phyloP scores from a whole-genome alignment of 2,797 vertebrate genomes.

The Hipposideros larvatus region DNA sequence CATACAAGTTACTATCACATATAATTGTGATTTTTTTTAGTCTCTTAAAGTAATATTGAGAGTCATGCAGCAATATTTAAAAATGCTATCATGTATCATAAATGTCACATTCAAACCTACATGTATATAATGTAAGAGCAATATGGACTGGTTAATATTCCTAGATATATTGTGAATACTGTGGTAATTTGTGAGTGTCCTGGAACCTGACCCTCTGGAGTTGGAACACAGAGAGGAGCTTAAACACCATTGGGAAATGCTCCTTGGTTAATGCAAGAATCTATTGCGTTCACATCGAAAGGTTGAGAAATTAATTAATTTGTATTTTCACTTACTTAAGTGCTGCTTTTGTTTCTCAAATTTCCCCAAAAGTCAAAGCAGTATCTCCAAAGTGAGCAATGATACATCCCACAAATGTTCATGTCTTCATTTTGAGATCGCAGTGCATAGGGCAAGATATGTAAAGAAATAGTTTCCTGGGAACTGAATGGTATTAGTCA shows the following conservation, averaged over 20 bases:
- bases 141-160: not conserved
- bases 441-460: not conserved
- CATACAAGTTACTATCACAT: not conserved
- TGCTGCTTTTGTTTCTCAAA: not conserved
- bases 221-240: not conserved
- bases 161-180: not conserved
- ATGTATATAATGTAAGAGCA: not conserved
- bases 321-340: not conserved
- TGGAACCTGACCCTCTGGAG: not conserved
- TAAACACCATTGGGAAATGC: not conserved
- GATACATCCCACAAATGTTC: not conserved
- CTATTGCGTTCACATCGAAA: not conserved
- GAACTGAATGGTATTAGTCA: not conserved
- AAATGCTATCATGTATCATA: not conserved
- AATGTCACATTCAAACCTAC: not conserved
- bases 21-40: not conserved
- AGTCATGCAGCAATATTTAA: not conserved
- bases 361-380: not conserved
- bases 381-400: not conserved
- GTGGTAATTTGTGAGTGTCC: not conserved
- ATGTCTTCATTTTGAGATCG: not conserved
- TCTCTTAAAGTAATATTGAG: not conserved
- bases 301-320: not conserved
- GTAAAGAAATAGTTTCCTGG: not conserved
- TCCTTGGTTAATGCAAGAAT: not conserved